Base-by-base conservation (phyloP, 2,113 vertebrate genomes). In the Mormyrus iriodes region DNA sequence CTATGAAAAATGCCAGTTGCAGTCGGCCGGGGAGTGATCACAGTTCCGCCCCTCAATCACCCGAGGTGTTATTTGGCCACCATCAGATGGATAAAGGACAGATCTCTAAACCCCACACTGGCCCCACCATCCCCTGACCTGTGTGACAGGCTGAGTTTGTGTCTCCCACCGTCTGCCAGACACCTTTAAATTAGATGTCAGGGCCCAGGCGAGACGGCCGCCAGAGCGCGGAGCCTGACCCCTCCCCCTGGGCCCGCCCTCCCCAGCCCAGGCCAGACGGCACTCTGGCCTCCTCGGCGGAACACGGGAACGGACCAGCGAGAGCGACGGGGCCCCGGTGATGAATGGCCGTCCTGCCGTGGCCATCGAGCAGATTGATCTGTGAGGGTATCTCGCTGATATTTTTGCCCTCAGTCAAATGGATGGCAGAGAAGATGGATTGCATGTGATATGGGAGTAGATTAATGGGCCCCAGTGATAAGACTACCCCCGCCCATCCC, bases 361-460 rank as follows among this genome's bases (percentile, higher is more conserved):
- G 48, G 46, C 31, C 90, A 95, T 95, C 92, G 91, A 94, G 94
- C 58, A 85, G 92, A 95, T 95, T 94, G 94, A 95, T 93, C 53
- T 44, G 86, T 89, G 90, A 87, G 44, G 89, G 92, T 93, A 92
- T 94, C 94, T 92, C 89, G 89, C 91, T 92, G 91, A 91, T 92
- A 90, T 88, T 90, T 90, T 91, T 90, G 24, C 89, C 90, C 92
- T 89, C 83, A 58, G 92, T 93, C 94, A 93, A 90, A 90, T 92
- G 91, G 87, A 91, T 90, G 91, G 93, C 93, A 93, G 88, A 92
- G 73, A 89, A 94, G 92, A 93, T 91, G 89, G 90, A 93, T 91
- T 79, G 90, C 89, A 90, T 93, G 91, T 94, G 93, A 93, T 92
- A 91, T 85, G 89, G 91, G 89, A 88, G 79, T 89, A 89, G 89